phyloP scores from a whole-genome alignment of 2,888 invertebrate species.

The Pseudococcus longispinus region DNA sequence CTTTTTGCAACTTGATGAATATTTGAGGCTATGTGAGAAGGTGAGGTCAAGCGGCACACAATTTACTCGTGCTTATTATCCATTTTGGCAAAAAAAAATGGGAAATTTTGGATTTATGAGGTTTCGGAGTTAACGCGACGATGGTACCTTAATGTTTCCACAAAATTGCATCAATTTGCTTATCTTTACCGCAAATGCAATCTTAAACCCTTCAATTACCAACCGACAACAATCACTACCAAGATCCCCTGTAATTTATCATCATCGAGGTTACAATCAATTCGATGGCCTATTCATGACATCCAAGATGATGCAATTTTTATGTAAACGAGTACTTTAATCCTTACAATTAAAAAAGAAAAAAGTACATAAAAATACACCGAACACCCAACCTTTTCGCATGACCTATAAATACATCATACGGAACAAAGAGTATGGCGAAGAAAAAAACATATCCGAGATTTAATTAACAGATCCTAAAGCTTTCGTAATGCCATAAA shows the following conservation, averaged over 20 bases:
- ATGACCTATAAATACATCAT: constrained; percentile 38
- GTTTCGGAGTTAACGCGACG: too few species aligned
- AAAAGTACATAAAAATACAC: background rate
- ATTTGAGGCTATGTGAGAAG: too few species aligned
- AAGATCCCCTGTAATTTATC: background rate
- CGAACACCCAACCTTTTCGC: constrained; percentile 6
- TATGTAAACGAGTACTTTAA: background rate
- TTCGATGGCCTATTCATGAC: background rate
- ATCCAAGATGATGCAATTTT: background rate
- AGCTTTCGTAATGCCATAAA: constrained; percentile 30
- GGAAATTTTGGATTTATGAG: too few species aligned
- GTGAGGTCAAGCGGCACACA: too few species aligned
- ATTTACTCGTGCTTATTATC: too few species aligned
- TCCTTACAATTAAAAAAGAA: constrained; percentile 23
- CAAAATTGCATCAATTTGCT: background rate
- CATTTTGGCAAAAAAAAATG: too few species aligned
- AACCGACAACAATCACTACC: background rate
- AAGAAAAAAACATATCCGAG: background rate
- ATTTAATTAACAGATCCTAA: constrained; percentile 27
- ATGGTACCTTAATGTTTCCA: too few species aligned
- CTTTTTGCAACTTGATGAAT: too few species aligned
- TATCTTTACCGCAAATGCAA: background rate
- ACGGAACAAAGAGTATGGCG: constrained; percentile 17
- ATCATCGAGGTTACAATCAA: background rate
- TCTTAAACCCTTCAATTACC: background rate